A percentile compares a stretch with the other conserved stretches of the same genome.
Conservation (phyloP, 1,140 invertebrate species). For the Nautilus pompilius region DNA sequence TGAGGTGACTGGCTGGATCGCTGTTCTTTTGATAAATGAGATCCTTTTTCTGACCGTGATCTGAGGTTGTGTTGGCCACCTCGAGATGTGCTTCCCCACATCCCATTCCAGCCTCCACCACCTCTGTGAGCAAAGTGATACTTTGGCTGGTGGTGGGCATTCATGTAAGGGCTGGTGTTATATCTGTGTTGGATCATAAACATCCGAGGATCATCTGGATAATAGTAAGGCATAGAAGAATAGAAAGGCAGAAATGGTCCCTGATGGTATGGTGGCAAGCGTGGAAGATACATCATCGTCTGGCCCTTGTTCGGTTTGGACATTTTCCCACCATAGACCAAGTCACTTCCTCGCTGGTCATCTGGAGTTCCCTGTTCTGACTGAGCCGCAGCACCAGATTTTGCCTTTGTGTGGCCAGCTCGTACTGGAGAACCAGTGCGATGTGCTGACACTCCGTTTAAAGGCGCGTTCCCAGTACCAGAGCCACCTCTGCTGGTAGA, state of each 20-base stretch:
- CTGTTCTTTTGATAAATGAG: too few species aligned
- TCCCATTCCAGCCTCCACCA: too few species aligned
- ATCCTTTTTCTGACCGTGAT: too few species aligned
- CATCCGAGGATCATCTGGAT: constrained; percentile 2
- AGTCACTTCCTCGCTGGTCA: not conserved
- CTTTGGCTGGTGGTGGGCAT: too few species aligned
- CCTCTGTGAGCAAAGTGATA: too few species aligned
- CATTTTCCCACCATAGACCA: not conserved
- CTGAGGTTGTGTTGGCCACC: too few species aligned
- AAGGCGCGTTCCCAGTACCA: constrained; percentile 3
- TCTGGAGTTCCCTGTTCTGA: not conserved
- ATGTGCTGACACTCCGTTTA: not conserved
- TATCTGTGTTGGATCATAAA: not conserved
- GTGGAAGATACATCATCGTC: constrained; percentile 20
- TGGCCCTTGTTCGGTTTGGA: constrained; percentile 5
- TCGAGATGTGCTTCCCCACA: too few species aligned
- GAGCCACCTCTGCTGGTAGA: not conserved
- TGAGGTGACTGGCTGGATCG: too few species aligned
- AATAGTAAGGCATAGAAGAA: not conserved
- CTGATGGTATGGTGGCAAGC: constrained; percentile 3
- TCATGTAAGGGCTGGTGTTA: not conserved
- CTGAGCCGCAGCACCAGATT: too few species aligned
- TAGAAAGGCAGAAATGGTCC: constrained; percentile 4
- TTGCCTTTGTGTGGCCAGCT: not conserved
- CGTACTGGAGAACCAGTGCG: not conserved